A percentile compares a stretch with the other conserved stretches of the same genome.
Conservation (phyloP, 2,113 vertebrate species). For the Glaucidium brasilianum region DNA sequence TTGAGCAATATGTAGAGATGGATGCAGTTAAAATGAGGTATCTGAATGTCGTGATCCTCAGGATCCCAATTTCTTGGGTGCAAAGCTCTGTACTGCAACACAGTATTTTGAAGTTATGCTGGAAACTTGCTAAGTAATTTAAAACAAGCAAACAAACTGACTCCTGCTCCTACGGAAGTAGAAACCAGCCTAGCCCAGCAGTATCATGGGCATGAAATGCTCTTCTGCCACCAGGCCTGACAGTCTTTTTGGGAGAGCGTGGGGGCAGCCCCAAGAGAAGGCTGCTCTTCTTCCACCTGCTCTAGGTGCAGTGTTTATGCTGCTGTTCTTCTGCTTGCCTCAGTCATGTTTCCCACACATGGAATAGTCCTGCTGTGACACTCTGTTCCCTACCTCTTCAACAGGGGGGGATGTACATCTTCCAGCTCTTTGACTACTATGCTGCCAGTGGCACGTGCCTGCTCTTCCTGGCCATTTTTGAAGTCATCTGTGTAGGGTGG, state of each 20-base stretch:
- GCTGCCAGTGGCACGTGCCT: constrained; percentile 90
- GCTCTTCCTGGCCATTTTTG: constrained; percentile 87
- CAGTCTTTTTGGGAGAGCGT: background rate
- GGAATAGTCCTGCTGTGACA: background rate
- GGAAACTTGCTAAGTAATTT: background rate
- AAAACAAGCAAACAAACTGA: background rate
- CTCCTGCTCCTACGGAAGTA: background rate
- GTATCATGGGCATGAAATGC: background rate
- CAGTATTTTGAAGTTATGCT: background rate
- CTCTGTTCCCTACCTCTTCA: background rate
- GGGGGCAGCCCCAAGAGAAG: background rate
- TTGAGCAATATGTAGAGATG: background rate
- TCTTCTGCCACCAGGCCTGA: background rate
- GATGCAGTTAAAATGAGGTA: background rate
- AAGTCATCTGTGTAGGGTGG: constrained; percentile 88
- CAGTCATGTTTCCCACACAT: background rate
- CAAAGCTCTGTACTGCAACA: background rate
- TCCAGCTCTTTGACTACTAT: constrained; percentile 96
- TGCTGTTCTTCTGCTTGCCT: background rate
- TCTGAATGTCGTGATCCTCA: background rate
- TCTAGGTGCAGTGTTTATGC: background rate
- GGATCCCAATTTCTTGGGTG: background rate
- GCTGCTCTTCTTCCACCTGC: background rate
- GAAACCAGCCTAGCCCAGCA: background rate
- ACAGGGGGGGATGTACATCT: constrained; percentile 94